These are phyloP conservation scores for Alcedo atthis DNA, from an alignment of 2,797 vertebrate genomes.

Conservation along the genomic window DNA sequence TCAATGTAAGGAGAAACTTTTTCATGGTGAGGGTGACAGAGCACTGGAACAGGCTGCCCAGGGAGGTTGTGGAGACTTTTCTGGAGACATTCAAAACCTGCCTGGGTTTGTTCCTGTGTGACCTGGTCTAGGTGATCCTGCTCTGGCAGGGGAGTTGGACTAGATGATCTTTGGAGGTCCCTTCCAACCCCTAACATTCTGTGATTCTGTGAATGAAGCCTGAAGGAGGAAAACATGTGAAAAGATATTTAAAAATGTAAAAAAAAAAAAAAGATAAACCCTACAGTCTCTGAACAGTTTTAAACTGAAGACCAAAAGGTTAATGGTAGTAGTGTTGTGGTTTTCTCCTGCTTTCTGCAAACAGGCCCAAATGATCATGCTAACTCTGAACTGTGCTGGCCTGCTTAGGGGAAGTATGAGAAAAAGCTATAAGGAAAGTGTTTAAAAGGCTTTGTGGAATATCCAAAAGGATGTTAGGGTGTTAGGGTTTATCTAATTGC, in stretches of 20 bases:
- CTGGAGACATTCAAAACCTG: too few species aligned
- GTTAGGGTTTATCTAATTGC: not conserved
- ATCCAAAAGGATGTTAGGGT: not conserved
- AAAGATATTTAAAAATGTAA: not conserved
- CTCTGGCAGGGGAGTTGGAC: too few species aligned
- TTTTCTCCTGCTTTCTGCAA: conserved; percentile 18
- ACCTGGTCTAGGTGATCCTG: too few species aligned
- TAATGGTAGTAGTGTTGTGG: not conserved
- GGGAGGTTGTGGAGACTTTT: too few species aligned
- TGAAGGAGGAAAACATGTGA: not conserved
- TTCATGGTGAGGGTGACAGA: too few species aligned
- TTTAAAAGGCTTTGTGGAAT: not conserved
- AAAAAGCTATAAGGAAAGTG: not conserved
- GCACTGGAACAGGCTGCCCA: too few species aligned
- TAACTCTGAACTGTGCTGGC: not conserved
- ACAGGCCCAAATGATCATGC: not conserved
- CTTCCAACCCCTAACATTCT: too few species aligned
- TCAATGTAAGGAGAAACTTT: too few species aligned
- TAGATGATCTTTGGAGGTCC: too few species aligned
- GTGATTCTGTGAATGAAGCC: not conserved
- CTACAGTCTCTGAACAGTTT: not conserved
- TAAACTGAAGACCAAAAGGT: not conserved
- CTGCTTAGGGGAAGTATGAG: not conserved
- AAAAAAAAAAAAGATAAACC: not conserved
- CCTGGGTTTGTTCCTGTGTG: too few species aligned